Evolutionary conservation across 2,888 invertebrate species (phyloP), one percentile per base, ranked within the genome.

Genomic region (Pachymerium ferrugineum): DNA sequence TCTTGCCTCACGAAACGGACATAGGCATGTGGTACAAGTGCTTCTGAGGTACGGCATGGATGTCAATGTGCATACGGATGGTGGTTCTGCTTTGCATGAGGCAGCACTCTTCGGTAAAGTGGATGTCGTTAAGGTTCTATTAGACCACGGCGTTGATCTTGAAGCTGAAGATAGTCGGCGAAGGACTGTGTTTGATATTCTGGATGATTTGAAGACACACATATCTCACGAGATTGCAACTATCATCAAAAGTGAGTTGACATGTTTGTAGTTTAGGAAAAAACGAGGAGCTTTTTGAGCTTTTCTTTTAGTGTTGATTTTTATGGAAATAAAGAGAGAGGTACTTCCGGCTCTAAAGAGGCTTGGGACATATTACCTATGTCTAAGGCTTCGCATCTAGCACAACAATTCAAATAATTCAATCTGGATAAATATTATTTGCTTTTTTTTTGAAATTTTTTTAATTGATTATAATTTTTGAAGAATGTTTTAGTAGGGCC

Each of bases 1-100:
- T 83, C 86, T 94, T 77, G 97, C 97, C 76, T 92, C 94, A 81
- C 89, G 93, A 78, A 94, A 95, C 85, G 97, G 97, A 5, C 83
- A 84, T 76, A 75, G 76, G 16, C 78, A 80, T 73, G 92, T 96
- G 42, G 95, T 96, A 33, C 89, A 89, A 79, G 88, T 90, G 0
- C 85, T 97, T 1, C 86, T 96, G 71, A 87, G 89, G 12, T 91
- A 93, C 19, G 95, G 95, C 0, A 90, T 95, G 79, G 90, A 92
- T 81, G 92, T 95, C 4, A 95, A 97, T 83, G 87, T 91, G 33
- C 86, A 91, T 78, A 94, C 95, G 14, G 88, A 90, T 75, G 88
- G 89, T 33, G 97, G 97, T 0, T 94, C 94, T 5, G 93, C 96
- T 0, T 86, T 97, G 76, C 97, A 97, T 85, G 95, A 96, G 82